These are phyloP conservation scores for Megalonaias nervosa DNA, from an alignment of 1,140 invertebrate genomes.

Conservation along the genomic window DNA sequence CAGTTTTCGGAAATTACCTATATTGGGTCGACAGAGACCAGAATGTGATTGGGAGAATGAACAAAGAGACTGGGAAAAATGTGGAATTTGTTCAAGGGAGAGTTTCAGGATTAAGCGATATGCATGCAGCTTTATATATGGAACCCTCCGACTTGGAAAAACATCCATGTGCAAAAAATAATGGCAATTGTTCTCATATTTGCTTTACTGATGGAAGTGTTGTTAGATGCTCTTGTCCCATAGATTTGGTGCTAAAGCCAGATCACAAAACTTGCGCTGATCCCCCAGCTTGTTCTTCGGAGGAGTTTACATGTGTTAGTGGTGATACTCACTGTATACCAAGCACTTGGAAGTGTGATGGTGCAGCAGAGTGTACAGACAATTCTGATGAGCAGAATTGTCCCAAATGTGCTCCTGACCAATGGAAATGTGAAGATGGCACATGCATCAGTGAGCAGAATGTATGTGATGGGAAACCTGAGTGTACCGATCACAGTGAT, in stretches of 20 bases:
- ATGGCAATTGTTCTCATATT: constrained; percentile 89
- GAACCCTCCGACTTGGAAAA: constrained; percentile 46
- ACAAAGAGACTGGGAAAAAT: constrained; percentile 58
- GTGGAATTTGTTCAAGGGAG: constrained; percentile 69
- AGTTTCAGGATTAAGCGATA: constrained; percentile 76
- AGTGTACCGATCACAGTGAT: constrained; percentile 85
- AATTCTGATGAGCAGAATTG: constrained; percentile 86
- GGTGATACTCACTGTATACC: constrained; percentile 66
- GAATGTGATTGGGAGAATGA: constrained; percentile 70
- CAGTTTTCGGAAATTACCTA: constrained; percentile 92
- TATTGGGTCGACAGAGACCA: constrained; percentile 98
- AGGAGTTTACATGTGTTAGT: constrained; percentile 69
- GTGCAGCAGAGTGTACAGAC: constrained; percentile 82
- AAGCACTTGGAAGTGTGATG: constrained; percentile 73
- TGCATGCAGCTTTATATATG: constrained; percentile 72
- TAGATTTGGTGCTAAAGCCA: constrained; percentile 55
- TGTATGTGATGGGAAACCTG: constrained; percentile 74
- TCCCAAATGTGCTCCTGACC: constrained; percentile 81
- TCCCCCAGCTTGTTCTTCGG: constrained; percentile 64
- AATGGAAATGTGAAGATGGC: constrained; percentile 60
- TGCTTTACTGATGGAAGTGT: constrained; percentile 88
- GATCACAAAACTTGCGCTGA: constrained; percentile 64
- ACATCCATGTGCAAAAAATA: constrained; percentile 60
- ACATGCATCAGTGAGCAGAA: constrained; percentile 84
- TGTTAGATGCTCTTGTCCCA: constrained; percentile 64